Evolutionary conservation across 2,113 vertebrate genomes (phyloP), one percentile per base, ranked within the genome.

Genomic region (Ammodramus savannarum): DNA sequence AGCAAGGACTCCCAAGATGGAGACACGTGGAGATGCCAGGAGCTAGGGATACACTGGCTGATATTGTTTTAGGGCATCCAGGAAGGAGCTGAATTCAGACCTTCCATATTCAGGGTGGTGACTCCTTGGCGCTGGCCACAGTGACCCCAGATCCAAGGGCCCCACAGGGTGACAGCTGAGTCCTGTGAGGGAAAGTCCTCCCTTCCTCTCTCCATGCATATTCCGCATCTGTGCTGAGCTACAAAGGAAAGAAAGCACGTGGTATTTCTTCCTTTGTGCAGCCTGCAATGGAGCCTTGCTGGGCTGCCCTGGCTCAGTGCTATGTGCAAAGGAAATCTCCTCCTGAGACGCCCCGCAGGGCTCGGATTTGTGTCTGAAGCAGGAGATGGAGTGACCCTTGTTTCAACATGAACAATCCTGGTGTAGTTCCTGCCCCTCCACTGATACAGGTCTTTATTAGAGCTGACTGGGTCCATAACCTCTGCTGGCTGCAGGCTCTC

Each of bases 391-490:
- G 80, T 94, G 94, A 92, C 68, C 81, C 93, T 61, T 80, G 8
- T 87, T 82, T 81, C 87, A 89, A 51, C 46, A 44, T 22, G 65
- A 78, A 68, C 80, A 63, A 55, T 39, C 0, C 0, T 69, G 49
- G 13, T 15, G 84, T 67, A 66, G 54, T 43, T 90, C 38, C 71
- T 94, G 81, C 86, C 82, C 68, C 66, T 95, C 77, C 78, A 92
- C 43, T 41, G 92, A 92, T 57, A 89, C 96, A 84, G 65, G 89
- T 41, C 46, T 58, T 85, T 94, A 96, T 96, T 95, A 76, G 93
- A 92, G 29, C 81, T 93, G 96, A 91, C 92, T 94, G 88, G 85
- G 79, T 84, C 77, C 15, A 21, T 93, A 95, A 85, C 86, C 89
- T 95, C 84, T 74, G 62, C 95, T 73, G 81, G 83, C 95, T 69